Conservation (phyloP, 1,140 invertebrate species). For the Drosophila triauraria region DNA sequence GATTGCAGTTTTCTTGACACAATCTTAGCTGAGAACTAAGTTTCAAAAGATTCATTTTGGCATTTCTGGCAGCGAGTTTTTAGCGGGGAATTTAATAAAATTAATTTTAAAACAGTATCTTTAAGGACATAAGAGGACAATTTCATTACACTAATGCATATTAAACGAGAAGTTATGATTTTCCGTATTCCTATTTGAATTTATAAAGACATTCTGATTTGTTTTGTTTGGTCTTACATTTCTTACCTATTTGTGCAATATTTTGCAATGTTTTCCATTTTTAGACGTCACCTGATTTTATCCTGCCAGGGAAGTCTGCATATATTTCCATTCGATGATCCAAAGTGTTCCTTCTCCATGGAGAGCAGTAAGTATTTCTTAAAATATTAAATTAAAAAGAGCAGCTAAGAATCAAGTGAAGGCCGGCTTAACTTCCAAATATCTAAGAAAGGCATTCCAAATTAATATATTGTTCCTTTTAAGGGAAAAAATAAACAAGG, state of each 20-base stretch:
- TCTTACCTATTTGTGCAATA: no score
- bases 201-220: no score
- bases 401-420: background rate
- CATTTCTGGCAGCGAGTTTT: no score
- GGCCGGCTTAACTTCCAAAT: background rate
- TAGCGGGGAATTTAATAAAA: no score
- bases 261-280: constrained; percentile 63
- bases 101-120: no score
- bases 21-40: background rate
- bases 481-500: background rate
- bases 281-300: constrained; percentile 93
- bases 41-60: background rate
- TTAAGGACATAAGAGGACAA: no score
- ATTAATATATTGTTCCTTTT: background rate
- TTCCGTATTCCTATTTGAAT: no score
- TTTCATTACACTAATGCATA: no score
- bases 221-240: no score
- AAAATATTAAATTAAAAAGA: background rate
- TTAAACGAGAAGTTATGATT: no score
- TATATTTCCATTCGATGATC: constrained; percentile 98
- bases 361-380: constrained; percentile 93
- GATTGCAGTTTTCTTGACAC: background rate
- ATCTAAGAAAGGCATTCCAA: no score
- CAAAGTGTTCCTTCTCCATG: constrained; percentile 96
- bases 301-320: constrained; percentile 96